Base-by-base conservation (phyloP, 2,113 vertebrate species). In the Scartelaos histophorus region DNA sequence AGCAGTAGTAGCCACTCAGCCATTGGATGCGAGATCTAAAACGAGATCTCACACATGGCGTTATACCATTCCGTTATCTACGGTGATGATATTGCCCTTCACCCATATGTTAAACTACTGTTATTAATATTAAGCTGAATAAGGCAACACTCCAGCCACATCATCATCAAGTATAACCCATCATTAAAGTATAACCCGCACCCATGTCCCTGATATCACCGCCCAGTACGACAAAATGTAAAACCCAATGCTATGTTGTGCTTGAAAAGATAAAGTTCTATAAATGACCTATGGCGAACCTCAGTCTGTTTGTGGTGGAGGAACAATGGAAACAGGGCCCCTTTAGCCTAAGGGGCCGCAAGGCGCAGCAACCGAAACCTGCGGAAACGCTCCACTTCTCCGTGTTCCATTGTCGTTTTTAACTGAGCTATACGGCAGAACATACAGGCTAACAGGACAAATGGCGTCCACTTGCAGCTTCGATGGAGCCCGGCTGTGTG, bases 211-310 rank as follows among this genome's bases (percentile, higher is more conserved):
- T 19, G 1, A 17, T 17, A 60, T 76, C 56, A 66, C 4, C 1
- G 10, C 10, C 9, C n/a, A 56, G 1, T 56, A 22, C 9, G n/a
- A n/a, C 10, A 21, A 22, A n/a, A 7, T 10, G 53, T 54, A 1
- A n/a, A 56, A 56, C 70, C 71, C 76, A 60, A 57, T 71, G 51
- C 2, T 3, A 67, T 75, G 69, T 70, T 75, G 57, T 60, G 38
- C 38, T 54, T 54, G 7, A 79, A 45, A 74, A 80, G 77, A 76
- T 72, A 58, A 70, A 71, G 81, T 87, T 85, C 76, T 65, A 76
- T 83, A 80, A 82, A 81, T 79, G 79, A 78, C 73, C 80, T 61
- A 66, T 70, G 57, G 72, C 67, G 78, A 78, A 74, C 79, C 72
- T 64, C 38, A 2, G 73, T 62, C 67, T 57, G 57, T 54, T 45